Evolutionary conservation across 2,797 vertebrate genomes (phyloP).

Genomic region (Mormyrus proboscirostris): DNA sequence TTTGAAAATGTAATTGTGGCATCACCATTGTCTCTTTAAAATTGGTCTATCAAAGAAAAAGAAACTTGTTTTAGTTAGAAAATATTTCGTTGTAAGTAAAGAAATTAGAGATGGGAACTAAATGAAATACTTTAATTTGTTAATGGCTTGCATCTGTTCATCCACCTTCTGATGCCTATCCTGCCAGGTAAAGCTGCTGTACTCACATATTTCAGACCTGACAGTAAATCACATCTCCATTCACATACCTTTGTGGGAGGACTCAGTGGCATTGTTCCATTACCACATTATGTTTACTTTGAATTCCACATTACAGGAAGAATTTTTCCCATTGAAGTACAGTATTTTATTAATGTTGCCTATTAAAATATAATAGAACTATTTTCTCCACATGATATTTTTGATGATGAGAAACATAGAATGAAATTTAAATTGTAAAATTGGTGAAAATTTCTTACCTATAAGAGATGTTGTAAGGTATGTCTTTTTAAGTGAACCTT

Average conservation of each 20-base stretch:
- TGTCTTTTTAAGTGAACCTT: background rate
- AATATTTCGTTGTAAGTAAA: background rate
- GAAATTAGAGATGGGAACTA: background rate
- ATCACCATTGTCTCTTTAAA: background rate
- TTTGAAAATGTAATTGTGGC: background rate
- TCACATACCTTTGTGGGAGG: background rate
- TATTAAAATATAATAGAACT: background rate
- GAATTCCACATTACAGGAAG: background rate
- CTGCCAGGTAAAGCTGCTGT: background rate
- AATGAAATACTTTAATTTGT: background rate
- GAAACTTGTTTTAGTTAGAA: background rate
- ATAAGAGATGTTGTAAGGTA: background rate
- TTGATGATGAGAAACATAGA: background rate
- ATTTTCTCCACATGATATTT: background rate
- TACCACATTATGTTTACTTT: background rate
- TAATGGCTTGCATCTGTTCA: background rate
- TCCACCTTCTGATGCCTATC: background rate
- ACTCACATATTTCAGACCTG: conserved; percentile 4
- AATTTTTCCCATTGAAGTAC: background rate
- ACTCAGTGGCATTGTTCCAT: background rate
- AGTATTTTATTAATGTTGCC: background rate
- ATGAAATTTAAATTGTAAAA: background rate
- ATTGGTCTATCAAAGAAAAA: background rate
- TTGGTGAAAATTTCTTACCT: background rate
- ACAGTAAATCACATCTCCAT: background rate